A percentile compares a stretch with the other conserved stretches of the same genome.
Evolutionary conservation across 2,888 invertebrate species (phyloP).

Genomic region (Lacanobia wlatinum): DNA sequence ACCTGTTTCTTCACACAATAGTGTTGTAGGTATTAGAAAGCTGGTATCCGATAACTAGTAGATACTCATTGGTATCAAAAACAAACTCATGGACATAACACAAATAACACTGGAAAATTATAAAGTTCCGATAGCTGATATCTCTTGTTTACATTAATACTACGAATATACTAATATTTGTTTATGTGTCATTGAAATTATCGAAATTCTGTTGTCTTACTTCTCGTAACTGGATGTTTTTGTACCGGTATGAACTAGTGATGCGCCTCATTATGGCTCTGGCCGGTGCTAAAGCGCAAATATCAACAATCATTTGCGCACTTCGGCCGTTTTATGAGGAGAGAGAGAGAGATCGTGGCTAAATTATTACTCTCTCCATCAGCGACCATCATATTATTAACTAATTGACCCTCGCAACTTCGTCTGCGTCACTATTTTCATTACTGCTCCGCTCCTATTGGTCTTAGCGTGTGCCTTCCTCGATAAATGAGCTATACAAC

Average conservation of each 20-base stretch:
- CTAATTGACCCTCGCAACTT: no score
- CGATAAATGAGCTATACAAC: no score
- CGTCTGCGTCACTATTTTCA: no score
- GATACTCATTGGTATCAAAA: conserved; percentile 51
- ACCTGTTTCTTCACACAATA: conserved; percentile 32
- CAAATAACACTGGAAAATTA: conserved; percentile 67
- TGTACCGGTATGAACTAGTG: conserved; percentile 12
- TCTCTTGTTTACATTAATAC: conserved; percentile 62
- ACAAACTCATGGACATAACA: conserved; percentile 49
- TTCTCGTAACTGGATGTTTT: conserved; percentile 15
- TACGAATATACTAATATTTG: conserved; percentile 64
- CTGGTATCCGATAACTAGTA: conserved; percentile 15
- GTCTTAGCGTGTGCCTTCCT: no score
- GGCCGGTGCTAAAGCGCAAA: background rate
- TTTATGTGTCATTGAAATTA: conserved; percentile 58
- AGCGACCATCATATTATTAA: no score
- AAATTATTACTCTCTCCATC: no score
- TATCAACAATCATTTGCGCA: background rate
- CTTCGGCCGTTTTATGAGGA: no score
- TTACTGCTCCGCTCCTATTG: no score
- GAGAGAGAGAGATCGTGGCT: no score
- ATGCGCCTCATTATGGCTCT: background rate
- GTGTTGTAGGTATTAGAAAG: conserved; percentile 44
- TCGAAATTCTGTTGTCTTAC: conserved; percentile 50
- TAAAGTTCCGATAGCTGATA: conserved; percentile 64